Conservation (phyloP, 2,888 invertebrate species). For the Hydroisotoma schaefferi region DNA sequence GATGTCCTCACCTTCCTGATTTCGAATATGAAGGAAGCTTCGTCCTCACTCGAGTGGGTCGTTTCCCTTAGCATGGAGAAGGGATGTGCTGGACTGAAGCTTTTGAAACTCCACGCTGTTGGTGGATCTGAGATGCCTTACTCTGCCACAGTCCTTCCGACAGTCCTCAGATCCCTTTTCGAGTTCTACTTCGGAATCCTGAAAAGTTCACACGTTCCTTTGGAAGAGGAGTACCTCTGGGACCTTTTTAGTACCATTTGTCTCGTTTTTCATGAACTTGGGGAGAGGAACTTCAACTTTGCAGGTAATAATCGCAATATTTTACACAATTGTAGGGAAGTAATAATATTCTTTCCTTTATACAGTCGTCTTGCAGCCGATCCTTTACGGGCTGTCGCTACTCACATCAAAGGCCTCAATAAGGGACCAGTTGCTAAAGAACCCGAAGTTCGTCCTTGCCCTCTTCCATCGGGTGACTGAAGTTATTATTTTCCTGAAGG, state of each 20-base stretch:
- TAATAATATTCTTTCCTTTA: slow-evolving; percentile 7
- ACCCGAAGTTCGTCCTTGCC: slow-evolving; percentile 18
- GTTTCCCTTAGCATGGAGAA: slow-evolving; percentile 39
- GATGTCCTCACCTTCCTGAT: slow-evolving; percentile 38
- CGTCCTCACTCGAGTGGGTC: slow-evolving; percentile 35
- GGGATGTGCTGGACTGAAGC: slow-evolving; percentile 30
- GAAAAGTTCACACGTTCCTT: slow-evolving; percentile 4
- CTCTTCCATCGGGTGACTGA: slow-evolving; percentile 30
- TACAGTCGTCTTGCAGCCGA: slow-evolving; percentile 18
- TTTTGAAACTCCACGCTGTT: slow-evolving; percentile 22
- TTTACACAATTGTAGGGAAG: neutral
- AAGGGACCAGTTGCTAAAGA: slow-evolving; percentile 11
- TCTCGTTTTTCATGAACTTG: slow-evolving; percentile 30
- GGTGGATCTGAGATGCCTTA: slow-evolving; percentile 17
- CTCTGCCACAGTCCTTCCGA: slow-evolving; percentile 35
- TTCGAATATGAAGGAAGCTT: slow-evolving; percentile 20
- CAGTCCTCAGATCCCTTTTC: slow-evolving; percentile 31
- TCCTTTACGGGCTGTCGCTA: slow-evolving; percentile 5
- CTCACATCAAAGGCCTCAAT: neutral
- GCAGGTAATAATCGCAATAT: slow-evolving; percentile 15
- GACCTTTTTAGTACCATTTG: slow-evolving; percentile 33
- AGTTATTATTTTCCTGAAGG: slow-evolving; percentile 27
- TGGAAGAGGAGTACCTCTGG: slow-evolving; percentile 15
- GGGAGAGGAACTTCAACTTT: slow-evolving; percentile 24
- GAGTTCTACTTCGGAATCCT: slow-evolving; percentile 36